Evolutionary conservation across 1,140 invertebrate genomes (phyloP), one percentile per base, ranked within the genome.

Genomic region (Drosophila cardini): DNA sequence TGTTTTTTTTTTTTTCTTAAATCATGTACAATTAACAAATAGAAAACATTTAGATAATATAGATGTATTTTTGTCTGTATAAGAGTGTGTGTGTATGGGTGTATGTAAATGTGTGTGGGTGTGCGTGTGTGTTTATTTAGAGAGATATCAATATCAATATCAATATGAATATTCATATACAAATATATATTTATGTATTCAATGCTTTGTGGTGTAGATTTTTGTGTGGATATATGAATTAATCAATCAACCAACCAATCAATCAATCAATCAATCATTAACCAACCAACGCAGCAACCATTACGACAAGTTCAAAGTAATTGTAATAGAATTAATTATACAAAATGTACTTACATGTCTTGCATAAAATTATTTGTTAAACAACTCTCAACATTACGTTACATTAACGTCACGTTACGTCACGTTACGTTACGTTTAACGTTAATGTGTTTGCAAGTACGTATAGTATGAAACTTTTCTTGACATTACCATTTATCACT

Each of bases 231-330:
- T 50, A 53, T 79, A 64, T 76, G 62, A 76, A 78, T 72, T 80
- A 86, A 72, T 80, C 64, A 74, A 77, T 77, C 80, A 83, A 83
- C 71, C 80, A 83, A 83, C 71, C 56, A 85, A 90, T 55, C 50
- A 73, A 74, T 72, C 71, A 83, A 70, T 77, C 52, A 84, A 77
- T 80, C 77, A 82, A 82, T 87, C 84, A 91, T 91, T 80, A 87
- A 91, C 81, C 89, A 91, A 91, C 90, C 90, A 91, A 91, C 90
- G 83, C 85, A 91, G 85, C 85, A 91, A 91, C 90, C 90, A 91
- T 91, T 91, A 91, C 90, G 90, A 91, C 90, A 91, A 91, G 84
- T 90, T 85, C 85, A 91, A 90, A 89, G 77, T 85, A 82, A 85
- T 82, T 87, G 53, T 85, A 81, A 77, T 78, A 78, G 72, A 83